These are phyloP conservation scores for Trimorus sp. DNA, from an alignment of 2,888 invertebrate genomes.

Conservation along the genomic window DNA sequence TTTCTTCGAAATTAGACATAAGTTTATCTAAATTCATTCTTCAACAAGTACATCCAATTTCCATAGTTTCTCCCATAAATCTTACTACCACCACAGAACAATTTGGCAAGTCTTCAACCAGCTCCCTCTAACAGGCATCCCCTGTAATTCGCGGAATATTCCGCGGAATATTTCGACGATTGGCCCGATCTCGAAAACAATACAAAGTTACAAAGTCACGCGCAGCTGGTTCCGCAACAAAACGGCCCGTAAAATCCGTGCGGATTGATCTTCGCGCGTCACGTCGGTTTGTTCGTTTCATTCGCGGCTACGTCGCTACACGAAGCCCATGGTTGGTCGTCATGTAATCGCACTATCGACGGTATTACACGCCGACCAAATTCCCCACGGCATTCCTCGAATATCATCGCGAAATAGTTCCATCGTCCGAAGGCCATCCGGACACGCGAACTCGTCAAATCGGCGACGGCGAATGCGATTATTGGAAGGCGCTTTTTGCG, in stretches of 20 bases:
- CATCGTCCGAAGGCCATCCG: conserved; percentile 23
- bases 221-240: no score
- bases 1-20: no score
- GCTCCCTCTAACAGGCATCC: no score
- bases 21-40: no score
- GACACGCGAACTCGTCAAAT: conserved; percentile 34
- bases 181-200: no score
- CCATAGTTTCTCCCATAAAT: no score
- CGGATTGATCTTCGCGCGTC: background rate
- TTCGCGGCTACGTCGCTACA: conserved; percentile 9
- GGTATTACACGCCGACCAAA: conserved; percentile 50
- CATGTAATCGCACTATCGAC: conserved; percentile 32
- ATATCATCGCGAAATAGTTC: conserved; percentile 45
- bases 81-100: no score
- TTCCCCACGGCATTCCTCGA: conserved; percentile 43
- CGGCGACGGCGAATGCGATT: conserved; percentile 37
- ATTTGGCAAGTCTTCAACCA: no score
- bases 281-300: background rate
- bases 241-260: background rate
- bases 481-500: conserved; percentile 43
- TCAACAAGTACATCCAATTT: no score
- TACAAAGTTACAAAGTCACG: no score
- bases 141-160: no score
- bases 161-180: no score
- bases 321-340: conserved; percentile 35